phyloP scores from a whole-genome alignment of 2,113 vertebrate genomes.

The Poeciliopsis prolifica region DNA sequence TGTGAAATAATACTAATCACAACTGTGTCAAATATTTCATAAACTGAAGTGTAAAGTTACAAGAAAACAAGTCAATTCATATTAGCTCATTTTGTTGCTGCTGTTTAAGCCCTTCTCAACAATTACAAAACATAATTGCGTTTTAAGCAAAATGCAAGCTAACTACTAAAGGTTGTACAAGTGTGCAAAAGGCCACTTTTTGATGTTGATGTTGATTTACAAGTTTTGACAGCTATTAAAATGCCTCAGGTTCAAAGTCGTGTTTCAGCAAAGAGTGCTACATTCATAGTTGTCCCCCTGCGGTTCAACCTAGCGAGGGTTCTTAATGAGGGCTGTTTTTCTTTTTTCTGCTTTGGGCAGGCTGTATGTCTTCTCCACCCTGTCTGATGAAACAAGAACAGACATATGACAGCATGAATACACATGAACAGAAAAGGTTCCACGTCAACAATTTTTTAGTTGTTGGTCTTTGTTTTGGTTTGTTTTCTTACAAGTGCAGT shows the following conservation, averaged over 20 bases:
- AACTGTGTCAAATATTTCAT: not conserved
- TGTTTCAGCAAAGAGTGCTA: slow-evolving; percentile 32
- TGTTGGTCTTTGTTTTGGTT: slow-evolving; percentile 32
- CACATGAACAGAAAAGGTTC: slow-evolving; percentile 18
- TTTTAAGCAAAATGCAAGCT: not conserved
- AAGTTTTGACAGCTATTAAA: slow-evolving; percentile 50
- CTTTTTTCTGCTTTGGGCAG: not conserved
- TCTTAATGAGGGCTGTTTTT: slow-evolving; percentile 25
- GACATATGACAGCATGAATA: not conserved
- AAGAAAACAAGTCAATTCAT: not conserved
- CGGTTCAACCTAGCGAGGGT: not conserved
- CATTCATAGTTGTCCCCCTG: slow-evolving; percentile 22
- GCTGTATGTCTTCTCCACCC: not conserved
- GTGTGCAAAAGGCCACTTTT: slow-evolving; percentile 16
- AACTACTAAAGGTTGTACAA: not conserved
- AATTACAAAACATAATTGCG: not conserved
- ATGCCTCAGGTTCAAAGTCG: slow-evolving; percentile 35
- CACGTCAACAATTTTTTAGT: slow-evolving; percentile 16
- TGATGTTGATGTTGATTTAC: slow-evolving; percentile 40
- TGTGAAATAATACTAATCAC: too few relatives aligned
- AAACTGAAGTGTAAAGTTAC: not conserved
- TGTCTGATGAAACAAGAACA: slow-evolving; percentile 12
- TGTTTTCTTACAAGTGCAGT: not conserved
- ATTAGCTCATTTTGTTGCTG: not conserved
- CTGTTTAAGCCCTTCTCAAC: not conserved